Conservation (phyloP, 2,888 invertebrate species). For the Ellobium chinense region DNA sequence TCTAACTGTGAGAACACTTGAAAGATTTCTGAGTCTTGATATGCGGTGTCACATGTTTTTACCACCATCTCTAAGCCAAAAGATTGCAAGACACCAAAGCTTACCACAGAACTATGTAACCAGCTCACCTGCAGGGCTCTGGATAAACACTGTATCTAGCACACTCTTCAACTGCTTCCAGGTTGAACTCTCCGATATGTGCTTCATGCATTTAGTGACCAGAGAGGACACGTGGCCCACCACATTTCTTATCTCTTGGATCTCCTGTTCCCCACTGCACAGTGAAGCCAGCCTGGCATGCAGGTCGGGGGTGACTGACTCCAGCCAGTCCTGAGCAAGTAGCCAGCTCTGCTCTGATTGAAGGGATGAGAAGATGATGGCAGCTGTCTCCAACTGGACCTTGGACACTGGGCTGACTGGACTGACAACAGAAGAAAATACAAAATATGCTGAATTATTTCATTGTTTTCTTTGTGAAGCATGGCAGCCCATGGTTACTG, state of each 20-base stretch:
- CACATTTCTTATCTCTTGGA: not conserved
- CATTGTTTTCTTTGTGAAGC: too few relatives aligned
- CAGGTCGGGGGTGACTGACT: not conserved
- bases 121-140: slow-evolving; percentile 19
- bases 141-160: slow-evolving; percentile 5
- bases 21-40: too few relatives aligned
- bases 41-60: too few relatives aligned
- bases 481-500: too few relatives aligned
- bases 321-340: slow-evolving; percentile 46
- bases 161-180: slow-evolving; percentile 2
- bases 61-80: too few relatives aligned
- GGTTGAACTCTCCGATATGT: slow-evolving; percentile 9
- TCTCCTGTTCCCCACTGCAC: not conserved
- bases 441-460: too few relatives aligned
- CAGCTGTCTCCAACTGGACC: slow-evolving; percentile 35
- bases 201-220: not conserved
- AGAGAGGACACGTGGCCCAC: not conserved
- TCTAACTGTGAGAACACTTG: too few relatives aligned
- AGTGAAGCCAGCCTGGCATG: not conserved
- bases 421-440: not conserved
- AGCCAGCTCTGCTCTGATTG: slow-evolving; percentile 41
- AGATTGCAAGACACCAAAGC: too few relatives aligned
- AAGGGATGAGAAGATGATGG: slow-evolving; percentile 43
- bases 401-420: not conserved
- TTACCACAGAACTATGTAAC: too few relatives aligned